Evolutionary conservation across 37 sponge, comb jelly and placozoan genomes (phyloP).

Genomic region (Dysidea cf. avara): DNA sequence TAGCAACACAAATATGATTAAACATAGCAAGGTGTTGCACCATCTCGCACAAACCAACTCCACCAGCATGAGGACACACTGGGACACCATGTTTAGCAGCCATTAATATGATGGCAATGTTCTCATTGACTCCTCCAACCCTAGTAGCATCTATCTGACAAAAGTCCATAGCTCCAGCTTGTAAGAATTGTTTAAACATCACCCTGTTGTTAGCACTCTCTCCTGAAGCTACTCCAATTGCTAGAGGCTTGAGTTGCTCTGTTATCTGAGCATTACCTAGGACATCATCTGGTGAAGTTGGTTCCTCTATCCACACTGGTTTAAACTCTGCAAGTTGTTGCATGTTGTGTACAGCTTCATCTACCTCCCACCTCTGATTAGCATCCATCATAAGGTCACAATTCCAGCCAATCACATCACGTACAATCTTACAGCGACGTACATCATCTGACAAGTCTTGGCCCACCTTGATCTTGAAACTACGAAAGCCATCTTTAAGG

Average conservation of each 20-base stretch:
- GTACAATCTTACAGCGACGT: constrained; percentile 58
- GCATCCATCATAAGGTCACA: constrained; percentile 77
- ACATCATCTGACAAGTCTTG: constrained; percentile 62
- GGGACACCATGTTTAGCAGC: constrained; percentile 83
- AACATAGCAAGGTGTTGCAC: constrained; percentile 78
- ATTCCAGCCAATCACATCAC: constrained; percentile 74
- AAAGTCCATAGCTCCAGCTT: constrained; percentile 78
- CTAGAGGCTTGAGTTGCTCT: constrained; percentile 32
- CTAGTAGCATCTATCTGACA: constrained; percentile 91
- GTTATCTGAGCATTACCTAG: constrained; percentile 75
- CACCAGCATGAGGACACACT: constrained; percentile 92
- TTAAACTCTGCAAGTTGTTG: constrained; percentile 61
- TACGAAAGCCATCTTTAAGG: constrained; percentile 58
- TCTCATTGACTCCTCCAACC: constrained; percentile 83
- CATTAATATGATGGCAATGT: constrained; percentile 73
- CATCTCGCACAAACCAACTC: constrained; percentile 89
- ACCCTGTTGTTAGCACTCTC: constrained; percentile 83
- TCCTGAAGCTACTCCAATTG: constrained; percentile 85
- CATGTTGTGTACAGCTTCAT: constrained; percentile 71
- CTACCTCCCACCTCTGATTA: constrained; percentile 80
- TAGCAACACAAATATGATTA: constrained; percentile 80
- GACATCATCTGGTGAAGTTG: constrained; percentile 88
- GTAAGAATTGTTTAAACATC: constrained; percentile 92
- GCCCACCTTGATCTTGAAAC: constrained; percentile 92
- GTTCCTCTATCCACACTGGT: constrained; percentile 91